phyloP scores from a whole-genome alignment of 2,888 invertebrate species.

The Chymomyza caudatula region DNA sequence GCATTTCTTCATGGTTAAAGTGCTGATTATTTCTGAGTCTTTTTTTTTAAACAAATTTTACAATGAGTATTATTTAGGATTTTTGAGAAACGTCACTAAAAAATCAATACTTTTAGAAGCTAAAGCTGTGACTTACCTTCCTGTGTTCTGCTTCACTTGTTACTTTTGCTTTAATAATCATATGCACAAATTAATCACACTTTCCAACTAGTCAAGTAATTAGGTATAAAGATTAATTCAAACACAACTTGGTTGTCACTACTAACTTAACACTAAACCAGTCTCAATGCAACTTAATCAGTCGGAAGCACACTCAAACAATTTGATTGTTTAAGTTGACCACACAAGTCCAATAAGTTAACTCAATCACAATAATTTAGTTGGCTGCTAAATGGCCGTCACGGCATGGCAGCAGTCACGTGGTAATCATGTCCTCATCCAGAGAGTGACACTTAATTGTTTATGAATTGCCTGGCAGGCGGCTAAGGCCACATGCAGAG shows the following conservation, averaged over 20 bases:
- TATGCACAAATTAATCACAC: constrained; percentile 33
- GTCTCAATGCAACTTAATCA: neutral
- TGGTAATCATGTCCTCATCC: constrained; percentile 3
- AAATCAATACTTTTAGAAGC: too few species aligned
- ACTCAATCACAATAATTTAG: constrained; percentile 61
- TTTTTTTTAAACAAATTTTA: too few species aligned
- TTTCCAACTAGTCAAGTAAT: neutral
- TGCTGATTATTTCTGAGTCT: too few species aligned
- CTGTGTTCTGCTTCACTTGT: neutral
- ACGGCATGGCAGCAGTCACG: constrained; percentile 11
- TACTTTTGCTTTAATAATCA: constrained; percentile 1
- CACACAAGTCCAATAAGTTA: constrained; percentile 40
- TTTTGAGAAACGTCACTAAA: too few species aligned
- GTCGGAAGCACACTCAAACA: constrained; percentile 23
- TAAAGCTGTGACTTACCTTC: constrained; percentile 25
- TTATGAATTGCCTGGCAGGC: constrained; percentile 52
- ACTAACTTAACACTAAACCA: constrained; percentile 24
- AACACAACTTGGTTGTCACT: constrained; percentile 26
- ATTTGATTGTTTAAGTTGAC: constrained; percentile 35
- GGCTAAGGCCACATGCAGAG: neutral
- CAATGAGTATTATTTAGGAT: too few species aligned
- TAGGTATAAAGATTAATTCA: neutral
- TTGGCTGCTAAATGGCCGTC: constrained; percentile 27
- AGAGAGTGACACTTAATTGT: constrained; percentile 55
- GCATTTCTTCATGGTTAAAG: too few species aligned